These are phyloP conservation scores for Lasioglossum figueresi DNA, from an alignment of 2,888 invertebrate species.

Conservation along the genomic window DNA sequence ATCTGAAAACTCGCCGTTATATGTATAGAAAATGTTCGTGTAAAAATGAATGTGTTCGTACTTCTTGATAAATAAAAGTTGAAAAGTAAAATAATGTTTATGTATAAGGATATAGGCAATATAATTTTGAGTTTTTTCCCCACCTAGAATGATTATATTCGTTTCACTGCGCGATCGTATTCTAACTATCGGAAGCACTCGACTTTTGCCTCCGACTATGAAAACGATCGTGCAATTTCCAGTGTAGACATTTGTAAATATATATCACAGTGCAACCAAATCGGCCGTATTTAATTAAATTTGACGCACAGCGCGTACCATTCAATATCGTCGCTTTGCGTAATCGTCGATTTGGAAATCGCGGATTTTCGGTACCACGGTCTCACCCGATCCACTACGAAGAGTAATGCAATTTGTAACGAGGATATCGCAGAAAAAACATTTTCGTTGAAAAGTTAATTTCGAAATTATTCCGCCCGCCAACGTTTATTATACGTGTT, in stretches of 20 bases:
- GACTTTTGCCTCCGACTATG: neutral
- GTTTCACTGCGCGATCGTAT: neutral
- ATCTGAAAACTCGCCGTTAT: too few species aligned
- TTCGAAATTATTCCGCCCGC: neutral
- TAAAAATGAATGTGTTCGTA: too few species aligned
- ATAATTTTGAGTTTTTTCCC: neutral
- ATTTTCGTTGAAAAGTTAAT: neutral
- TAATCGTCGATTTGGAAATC: conserved; percentile 1
- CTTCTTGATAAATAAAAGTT: too few species aligned
- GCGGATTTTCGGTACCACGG: neutral
- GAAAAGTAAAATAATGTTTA: neutral
- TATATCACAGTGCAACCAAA: neutral
- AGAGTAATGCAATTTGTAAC: neutral
- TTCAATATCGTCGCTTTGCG: neutral
- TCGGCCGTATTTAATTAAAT: conserved; percentile 2
- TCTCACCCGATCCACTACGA: neutral
- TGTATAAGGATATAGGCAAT: neutral
- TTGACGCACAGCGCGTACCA: neutral
- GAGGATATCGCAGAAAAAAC: neutral
- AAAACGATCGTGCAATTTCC: neutral
- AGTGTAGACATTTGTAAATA: neutral
- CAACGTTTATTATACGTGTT: neutral
- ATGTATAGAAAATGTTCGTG: too few species aligned
- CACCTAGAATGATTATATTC: neutral
- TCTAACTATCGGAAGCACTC: neutral